Evolutionary conservation across 2,888 invertebrate species (phyloP), one percentile per base, ranked within the genome.

Genomic region (Pediacus dermestoides): DNA sequence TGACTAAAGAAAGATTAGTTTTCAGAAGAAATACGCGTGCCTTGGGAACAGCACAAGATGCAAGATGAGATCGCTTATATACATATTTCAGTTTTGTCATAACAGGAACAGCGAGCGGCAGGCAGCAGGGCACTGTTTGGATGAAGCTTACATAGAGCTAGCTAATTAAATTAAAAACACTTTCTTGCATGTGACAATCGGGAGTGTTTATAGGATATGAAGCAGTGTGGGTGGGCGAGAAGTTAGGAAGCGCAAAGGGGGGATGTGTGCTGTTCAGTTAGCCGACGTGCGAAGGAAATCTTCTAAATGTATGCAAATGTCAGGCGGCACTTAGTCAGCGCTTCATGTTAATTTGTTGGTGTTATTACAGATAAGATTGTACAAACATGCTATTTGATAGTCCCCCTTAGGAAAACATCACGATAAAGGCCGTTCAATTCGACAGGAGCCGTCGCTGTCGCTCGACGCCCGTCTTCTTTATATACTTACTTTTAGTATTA

Each of bases 321-420:
- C 48, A 42, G 49, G 39, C 48, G 42, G 48, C 50, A 53, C 54
- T 56, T 57, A 55, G 49, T 52, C 48, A 50, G 46, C 42, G 48
- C 48, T 48, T 49, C 48, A 58, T 55, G 54, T 58, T 58, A 57
- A 55, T 58, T 58, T 57, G 53, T 55, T 53, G 50, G 52, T 53
- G 57, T 53, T 57, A 55, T 57, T 57, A 58, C 49, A 54, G 56
- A 55, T 54, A 57, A 58, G 56, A 53, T 53, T 57, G 48, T 51
- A 50, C 52, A 53, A 58, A 58, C 56, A 58, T 55, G 52, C 48
- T 53, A 56, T 53, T 55, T 56, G 54, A 57, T 55, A 56, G 50
- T 52, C 28, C 50, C 52, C 53, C 48, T 46, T 46, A 49, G 42
- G 52, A 52, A 52, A 55, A 50, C 50, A 53, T 53, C 54, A 53